phyloP scores from a whole-genome alignment of 2,888 invertebrate genomes.

The Nemoura dubitans region DNA sequence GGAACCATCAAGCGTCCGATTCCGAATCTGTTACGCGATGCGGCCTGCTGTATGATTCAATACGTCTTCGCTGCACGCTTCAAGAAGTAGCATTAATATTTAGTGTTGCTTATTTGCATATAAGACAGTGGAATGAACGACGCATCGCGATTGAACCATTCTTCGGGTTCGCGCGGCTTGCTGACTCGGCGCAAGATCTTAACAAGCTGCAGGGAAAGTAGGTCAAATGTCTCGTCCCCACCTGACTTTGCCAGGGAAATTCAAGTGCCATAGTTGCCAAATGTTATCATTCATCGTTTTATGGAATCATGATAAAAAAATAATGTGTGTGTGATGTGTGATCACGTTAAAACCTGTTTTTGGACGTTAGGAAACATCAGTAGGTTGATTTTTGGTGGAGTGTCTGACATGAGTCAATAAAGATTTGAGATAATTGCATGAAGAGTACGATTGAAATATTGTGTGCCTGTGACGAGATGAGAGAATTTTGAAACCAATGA shows the following conservation, averaged over 20 bases:
- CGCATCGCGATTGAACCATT: neutral
- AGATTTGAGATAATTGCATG: too few relatives aligned
- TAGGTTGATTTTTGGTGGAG: neutral
- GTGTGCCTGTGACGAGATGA: too few relatives aligned
- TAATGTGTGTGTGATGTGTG: neutral
- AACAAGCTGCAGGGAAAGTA: conserved; percentile 14
- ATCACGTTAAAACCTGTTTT: neutral
- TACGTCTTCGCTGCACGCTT: neutral
- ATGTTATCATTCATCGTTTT: conserved; percentile 19
- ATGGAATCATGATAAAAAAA: conserved; percentile 10
- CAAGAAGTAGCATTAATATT: neutral
- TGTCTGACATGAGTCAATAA: neutral
- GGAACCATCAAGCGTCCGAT: neutral
- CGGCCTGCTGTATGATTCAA: neutral
- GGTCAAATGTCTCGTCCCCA: conserved; percentile 16
- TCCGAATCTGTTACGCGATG: conserved; percentile 12
- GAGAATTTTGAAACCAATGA: too few relatives aligned
- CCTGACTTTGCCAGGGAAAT: neutral
- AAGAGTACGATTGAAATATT: too few relatives aligned
- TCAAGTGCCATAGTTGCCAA: conserved; percentile 22
- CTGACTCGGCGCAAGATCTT: neutral
- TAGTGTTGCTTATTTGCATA: neutral
- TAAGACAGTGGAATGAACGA: neutral
- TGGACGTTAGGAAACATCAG: neutral
- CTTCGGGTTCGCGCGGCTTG: neutral